A percentile compares a stretch with the other conserved stretches of the same genome.
Evolutionary conservation across 2,797 vertebrate species (phyloP).

Genomic region (Trachurus trachurus): DNA sequence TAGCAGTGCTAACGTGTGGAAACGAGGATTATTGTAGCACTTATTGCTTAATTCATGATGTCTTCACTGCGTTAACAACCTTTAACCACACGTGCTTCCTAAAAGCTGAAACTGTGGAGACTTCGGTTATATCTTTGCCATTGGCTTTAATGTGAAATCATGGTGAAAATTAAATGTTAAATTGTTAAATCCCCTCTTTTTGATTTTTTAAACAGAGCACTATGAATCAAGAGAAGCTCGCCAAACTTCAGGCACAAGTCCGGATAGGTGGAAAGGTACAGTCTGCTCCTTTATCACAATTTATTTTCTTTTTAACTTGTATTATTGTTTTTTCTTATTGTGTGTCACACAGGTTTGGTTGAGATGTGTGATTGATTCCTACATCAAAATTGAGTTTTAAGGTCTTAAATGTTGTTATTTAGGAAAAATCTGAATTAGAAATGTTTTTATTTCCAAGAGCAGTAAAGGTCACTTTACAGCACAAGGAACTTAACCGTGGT

Average conservation of each 20-base stretch:
- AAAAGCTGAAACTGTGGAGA: not conserved
- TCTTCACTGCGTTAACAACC: not conserved
- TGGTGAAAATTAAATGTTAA: too few species aligned
- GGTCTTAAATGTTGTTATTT: too few species aligned
- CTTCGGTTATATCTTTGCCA: not conserved
- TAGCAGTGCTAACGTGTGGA: conserved; percentile 18
- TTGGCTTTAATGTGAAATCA: not conserved
- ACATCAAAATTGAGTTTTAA: not conserved
- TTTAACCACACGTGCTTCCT: conserved; percentile 9
- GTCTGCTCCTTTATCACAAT: not conserved
- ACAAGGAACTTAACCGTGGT: too few species aligned
- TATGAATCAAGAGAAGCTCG: conserved; percentile 99
- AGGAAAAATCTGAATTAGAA: too few species aligned
- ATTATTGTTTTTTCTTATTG: too few species aligned
- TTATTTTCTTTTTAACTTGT: not conserved
- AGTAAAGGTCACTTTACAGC: too few species aligned
- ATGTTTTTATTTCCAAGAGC: too few species aligned
- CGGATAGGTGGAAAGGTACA: conserved; percentile 99
- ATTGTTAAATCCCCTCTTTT: not conserved
- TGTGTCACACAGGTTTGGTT: too few species aligned
- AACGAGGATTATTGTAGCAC: conserved; percentile 21
- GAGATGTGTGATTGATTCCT: not conserved
- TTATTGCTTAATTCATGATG: conserved; percentile 12
- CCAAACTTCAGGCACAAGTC: conserved; percentile 98
- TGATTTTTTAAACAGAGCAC: conserved; percentile 69